A percentile compares a stretch with the other conserved stretches of the same genome.
Conservation (phyloP, 1,140 invertebrate genomes). For the Caerostris extrusa region DNA sequence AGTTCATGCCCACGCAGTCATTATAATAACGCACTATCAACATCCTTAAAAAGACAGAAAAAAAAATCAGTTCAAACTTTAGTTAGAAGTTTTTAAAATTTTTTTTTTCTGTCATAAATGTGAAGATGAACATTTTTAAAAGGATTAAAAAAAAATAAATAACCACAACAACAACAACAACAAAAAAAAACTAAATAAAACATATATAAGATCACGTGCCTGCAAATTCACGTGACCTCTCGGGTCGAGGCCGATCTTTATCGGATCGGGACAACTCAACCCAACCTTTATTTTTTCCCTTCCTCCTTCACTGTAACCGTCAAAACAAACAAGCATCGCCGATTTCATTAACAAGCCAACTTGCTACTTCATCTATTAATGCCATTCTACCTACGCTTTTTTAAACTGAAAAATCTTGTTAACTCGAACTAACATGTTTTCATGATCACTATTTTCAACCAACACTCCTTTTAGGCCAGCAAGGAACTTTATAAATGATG, state of each 20-base stretch:
- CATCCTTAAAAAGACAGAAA: neutral
- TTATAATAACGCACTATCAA: neutral
- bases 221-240: slow-evolving; percentile 16
- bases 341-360: slow-evolving; percentile 38
- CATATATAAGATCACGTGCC: slow-evolving; percentile 28
- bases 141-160: neutral
- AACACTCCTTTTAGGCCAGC: neutral
- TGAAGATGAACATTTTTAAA: neutral
- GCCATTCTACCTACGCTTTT: neutral
- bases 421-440: neutral
- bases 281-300: neutral
- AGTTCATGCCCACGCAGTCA: neutral
- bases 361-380: neutral
- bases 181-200: neutral
- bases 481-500: neutral
- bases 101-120: neutral
- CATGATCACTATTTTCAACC: too few species aligned
- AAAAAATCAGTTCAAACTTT: neutral
- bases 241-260: slow-evolving; percentile 67
- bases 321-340: slow-evolving; percentile 28
- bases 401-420: neutral
- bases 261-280: slow-evolving; percentile 27
- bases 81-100: neutral
- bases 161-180: too few species aligned
- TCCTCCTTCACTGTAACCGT: neutral